Evolutionary conservation across 1,140 invertebrate genomes (phyloP).

Genomic region (Catajapyx aquilonaris): DNA sequence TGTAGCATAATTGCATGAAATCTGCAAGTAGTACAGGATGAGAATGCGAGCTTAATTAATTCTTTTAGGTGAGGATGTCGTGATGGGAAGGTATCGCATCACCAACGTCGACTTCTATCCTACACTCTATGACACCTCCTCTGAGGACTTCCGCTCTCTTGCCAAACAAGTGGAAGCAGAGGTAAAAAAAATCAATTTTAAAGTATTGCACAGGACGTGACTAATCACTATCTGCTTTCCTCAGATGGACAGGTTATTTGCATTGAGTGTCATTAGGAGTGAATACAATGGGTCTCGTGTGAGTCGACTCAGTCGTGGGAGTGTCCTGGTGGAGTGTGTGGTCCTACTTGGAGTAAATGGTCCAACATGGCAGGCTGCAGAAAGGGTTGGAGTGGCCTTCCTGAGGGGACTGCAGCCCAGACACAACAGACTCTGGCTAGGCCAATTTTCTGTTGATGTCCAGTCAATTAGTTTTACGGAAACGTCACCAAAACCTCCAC

Average conservation of each 20-base stretch:
- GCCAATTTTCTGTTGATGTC: slow-evolving; percentile 18
- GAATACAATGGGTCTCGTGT: neutral
- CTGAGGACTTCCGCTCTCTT: too few relatives aligned
- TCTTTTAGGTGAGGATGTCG: too few relatives aligned
- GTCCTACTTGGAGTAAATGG: slow-evolving; percentile 7
- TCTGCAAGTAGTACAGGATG: too few relatives aligned
- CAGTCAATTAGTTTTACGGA: slow-evolving; percentile 19
- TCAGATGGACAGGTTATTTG: neutral
- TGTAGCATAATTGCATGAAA: too few relatives aligned
- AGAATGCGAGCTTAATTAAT: too few relatives aligned
- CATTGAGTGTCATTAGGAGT: neutral
- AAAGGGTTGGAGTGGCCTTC: slow-evolving; percentile 19
- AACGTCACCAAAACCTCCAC: too few relatives aligned
- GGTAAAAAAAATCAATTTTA: too few relatives aligned
- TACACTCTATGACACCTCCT: too few relatives aligned
- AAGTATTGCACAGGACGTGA: too few relatives aligned
- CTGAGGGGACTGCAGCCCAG: slow-evolving; percentile 17
- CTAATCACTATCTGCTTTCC: neutral
- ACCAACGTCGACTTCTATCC: too few relatives aligned
- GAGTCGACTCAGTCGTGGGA: slow-evolving; percentile 1
- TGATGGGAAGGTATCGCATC: too few relatives aligned
- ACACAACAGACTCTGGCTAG: slow-evolving; percentile 18
- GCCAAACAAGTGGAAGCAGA: too few relatives aligned
- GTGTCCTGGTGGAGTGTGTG: slow-evolving; percentile 2
- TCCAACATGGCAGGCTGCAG: slow-evolving; percentile 11